Percentiles rank a stretch among this genome's conserved stretches.
Evolutionary conservation across 2,888 invertebrate species (phyloP).

Genomic region (Pristionchus arcanus): DNA sequence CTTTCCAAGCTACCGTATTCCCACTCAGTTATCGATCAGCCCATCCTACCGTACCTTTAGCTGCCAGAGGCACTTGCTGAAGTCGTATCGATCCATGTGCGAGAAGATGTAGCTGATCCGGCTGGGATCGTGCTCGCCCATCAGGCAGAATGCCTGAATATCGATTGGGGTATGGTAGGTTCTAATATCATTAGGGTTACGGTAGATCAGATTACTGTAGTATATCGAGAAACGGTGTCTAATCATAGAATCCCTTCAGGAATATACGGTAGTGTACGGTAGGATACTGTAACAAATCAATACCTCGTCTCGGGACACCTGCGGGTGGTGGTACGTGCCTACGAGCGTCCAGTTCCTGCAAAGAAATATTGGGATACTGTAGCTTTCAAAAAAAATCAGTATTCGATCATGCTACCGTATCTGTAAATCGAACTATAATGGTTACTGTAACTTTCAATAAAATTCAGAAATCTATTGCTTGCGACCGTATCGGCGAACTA

Average conservation of each 20-base stretch:
- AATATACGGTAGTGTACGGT: no score
- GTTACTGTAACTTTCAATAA: background rate
- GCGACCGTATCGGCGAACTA: background rate
- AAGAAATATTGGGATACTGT: background rate
- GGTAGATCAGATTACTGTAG: background rate
- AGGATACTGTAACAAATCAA: background rate
- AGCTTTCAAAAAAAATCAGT: background rate
- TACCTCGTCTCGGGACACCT: constrained; percentile 69
- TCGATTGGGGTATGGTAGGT: no score
- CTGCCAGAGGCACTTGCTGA: constrained; percentile 70
- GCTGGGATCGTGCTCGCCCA: constrained; percentile 75
- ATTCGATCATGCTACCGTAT: background rate
- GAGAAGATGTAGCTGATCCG: constrained; percentile 77
- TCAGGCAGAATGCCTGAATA: constrained; percentile 72
- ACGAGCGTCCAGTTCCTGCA: constrained; percentile 70
- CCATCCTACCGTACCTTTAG: constrained; percentile 63
- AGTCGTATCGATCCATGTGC: constrained; percentile 77
- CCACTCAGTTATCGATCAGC: background rate
- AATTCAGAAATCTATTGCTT: background rate
- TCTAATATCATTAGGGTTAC: no score
- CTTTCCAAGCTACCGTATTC: background rate
- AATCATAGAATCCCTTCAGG: background rate
- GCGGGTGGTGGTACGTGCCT: constrained; percentile 75
- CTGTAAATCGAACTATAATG: no score
- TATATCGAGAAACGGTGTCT: background rate